Conservation (phyloP, 2,113 vertebrate species). For the Panthera tigris region DNA sequence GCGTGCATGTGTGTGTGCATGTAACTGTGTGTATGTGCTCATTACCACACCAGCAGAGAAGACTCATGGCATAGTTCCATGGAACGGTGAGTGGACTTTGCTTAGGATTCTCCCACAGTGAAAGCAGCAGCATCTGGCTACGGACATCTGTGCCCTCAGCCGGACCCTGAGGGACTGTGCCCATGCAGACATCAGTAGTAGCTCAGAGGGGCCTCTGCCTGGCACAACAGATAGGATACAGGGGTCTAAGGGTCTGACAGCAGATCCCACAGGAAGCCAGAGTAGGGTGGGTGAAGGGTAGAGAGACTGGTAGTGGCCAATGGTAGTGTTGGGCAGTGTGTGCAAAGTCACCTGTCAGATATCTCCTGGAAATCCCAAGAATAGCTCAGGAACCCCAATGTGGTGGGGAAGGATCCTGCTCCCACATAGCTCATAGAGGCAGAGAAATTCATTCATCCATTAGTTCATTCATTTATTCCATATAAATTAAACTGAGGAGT, state of each 20-base stretch:
- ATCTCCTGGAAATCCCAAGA: background rate
- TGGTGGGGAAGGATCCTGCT: accelerated
- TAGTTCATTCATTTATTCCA: background rate
- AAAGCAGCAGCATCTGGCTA: background rate
- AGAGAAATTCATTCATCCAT: background rate
- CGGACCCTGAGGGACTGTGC: background rate
- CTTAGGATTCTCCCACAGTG: background rate
- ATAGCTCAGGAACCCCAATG: background rate
- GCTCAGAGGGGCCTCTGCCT: background rate
- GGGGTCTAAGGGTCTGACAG: background rate
- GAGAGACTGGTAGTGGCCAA: background rate
- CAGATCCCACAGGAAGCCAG: background rate
- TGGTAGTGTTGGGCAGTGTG: background rate
- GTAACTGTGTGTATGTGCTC: background rate
- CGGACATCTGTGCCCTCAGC: background rate
- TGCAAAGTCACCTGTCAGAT: background rate
- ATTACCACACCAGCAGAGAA: background rate
- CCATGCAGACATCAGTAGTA: background rate
- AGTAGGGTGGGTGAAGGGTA: background rate
- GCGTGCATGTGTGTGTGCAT: accelerated
- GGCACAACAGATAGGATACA: background rate
- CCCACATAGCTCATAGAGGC: background rate
- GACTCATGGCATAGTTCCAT: background rate
- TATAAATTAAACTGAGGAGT: background rate
- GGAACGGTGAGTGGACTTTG: background rate